Evolutionary conservation across 2,888 invertebrate genomes (phyloP).

Genomic region (Aleiodes leptofemur): DNA sequence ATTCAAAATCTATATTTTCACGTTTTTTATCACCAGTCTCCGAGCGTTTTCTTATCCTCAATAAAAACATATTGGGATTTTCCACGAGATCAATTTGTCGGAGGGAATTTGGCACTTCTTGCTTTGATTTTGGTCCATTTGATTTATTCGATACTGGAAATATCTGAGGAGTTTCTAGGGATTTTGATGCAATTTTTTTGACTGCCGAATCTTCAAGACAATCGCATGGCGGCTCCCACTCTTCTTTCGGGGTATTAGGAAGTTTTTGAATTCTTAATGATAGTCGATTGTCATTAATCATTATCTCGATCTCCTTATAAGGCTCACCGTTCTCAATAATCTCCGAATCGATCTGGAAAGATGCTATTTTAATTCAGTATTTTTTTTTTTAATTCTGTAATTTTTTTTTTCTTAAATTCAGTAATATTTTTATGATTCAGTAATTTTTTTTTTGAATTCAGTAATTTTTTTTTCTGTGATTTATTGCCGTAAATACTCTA

Average conservation of each 20-base stretch:
- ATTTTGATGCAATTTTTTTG: background rate
- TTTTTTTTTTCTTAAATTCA: too few relatives aligned
- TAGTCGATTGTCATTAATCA: slow-evolving; percentile 66
- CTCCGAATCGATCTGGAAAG: slow-evolving; percentile 58
- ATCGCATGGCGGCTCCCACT: slow-evolving; percentile 67
- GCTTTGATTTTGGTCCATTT: slow-evolving; percentile 27
- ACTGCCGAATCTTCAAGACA: slow-evolving; percentile 52
- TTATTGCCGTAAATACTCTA: too few relatives aligned
- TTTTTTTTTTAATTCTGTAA: too few relatives aligned
- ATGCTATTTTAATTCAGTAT: too few relatives aligned
- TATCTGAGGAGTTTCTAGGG: background rate
- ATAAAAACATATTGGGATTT: slow-evolving; percentile 70
- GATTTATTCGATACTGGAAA: background rate
- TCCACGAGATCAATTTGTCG: slow-evolving; percentile 58
- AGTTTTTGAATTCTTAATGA: slow-evolving; percentile 63
- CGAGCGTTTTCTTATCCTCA: slow-evolving; percentile 64
- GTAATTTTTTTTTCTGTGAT: too few relatives aligned
- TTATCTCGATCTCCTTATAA: slow-evolving; percentile 68
- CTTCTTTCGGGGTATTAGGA: slow-evolving; percentile 42
- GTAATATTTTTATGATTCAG: too few relatives aligned
- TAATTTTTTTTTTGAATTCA: too few relatives aligned
- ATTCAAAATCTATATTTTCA: slow-evolving; percentile 67
- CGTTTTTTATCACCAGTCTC: slow-evolving; percentile 58
- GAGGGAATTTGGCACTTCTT: slow-evolving; percentile 29
- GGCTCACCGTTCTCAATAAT: slow-evolving; percentile 63